Base-by-base conservation (phyloP, 37 sponge, comb jelly and placozoan species). In the Tethya wilhelma region DNA sequence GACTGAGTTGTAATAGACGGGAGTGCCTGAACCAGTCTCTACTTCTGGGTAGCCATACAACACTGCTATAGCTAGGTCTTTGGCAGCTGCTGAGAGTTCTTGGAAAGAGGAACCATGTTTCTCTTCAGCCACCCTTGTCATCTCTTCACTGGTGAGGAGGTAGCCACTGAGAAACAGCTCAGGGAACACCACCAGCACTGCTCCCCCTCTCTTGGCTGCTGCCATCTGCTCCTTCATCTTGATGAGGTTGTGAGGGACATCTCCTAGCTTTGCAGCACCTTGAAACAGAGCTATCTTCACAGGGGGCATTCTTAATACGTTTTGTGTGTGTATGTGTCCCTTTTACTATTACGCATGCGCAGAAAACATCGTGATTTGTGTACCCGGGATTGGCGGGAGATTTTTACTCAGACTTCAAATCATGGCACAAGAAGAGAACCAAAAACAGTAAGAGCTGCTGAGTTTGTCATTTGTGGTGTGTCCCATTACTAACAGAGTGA, bases 11-110 rank as follows among this genome's bases (percentile, higher is more conserved):
- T 81, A 89, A 14, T 73, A 73, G 32, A 32, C 19, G 39, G 34
- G 8, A 0, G 11, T 9, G 14, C 73, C 83, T 29, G 36, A 56
- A 1, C 30, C 44, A 17, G 34, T 44, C 29, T 20, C 43, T n/a
- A 71, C 78, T 29, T 89, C 89, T 7, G 89, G 84, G 34, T 89
- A 89, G 38, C 89, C 89, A 42, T 89, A 89, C 40, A 89, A 31
- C 11, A 89, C 79, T 44, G 77, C 69, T 11, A 77, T 68, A 3
- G 43, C 56, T 25, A 2, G 12, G 44, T 78, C 69, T 19, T 46
- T 83, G 38, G 89, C 89, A 28, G 40, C 9, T 37, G 26, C 59
- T 26, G 89, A 82, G 30, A 89, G 42, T 69, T 78, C 38, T 58
- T 69, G 25, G 46, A 89, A 89, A 25, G 78, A 28, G 8, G 55